Conservation (phyloP, 2,113 vertebrate species). For the Caranx melampygus region DNA sequence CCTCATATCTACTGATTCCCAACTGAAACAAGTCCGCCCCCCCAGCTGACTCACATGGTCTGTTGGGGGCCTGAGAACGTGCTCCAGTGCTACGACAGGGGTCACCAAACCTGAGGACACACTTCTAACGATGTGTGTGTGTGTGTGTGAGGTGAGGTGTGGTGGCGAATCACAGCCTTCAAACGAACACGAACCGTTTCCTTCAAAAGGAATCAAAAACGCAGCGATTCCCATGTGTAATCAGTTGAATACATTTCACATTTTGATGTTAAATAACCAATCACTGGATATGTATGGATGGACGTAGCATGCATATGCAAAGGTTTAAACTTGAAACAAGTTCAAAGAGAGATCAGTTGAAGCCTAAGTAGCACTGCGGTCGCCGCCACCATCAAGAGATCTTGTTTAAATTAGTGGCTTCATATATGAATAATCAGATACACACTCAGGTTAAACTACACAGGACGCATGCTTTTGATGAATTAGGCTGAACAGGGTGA, state of each 20-base stretch:
- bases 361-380: conserved; percentile 26
- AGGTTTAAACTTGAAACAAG: conserved; percentile 58
- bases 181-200: conserved; percentile 61
- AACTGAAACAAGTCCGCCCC: conserved; percentile 42
- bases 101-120: conserved; percentile 67
- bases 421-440: conserved; percentile 35
- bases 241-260: conserved; percentile 71
- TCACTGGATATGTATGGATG: conserved; percentile 42
- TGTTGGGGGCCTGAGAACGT: conserved; percentile 72
- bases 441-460: conserved; percentile 20
- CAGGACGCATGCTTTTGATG: conserved; percentile 6
- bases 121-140: conserved; percentile 34
- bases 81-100: conserved; percentile 59
- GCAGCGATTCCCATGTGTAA: conserved; percentile 50
- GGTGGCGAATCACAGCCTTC: conserved; percentile 51
- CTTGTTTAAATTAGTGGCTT: conserved; percentile 31
- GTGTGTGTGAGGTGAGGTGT: conserved; percentile 5
- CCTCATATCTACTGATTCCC: conserved; percentile 59
- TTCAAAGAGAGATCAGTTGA: conserved; percentile 65
- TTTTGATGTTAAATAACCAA: conserved; percentile 71
- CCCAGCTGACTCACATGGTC: conserved; percentile 49
- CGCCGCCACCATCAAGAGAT: conserved; percentile 43
- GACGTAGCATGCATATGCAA: conserved; percentile 68
- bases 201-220: conserved; percentile 69
- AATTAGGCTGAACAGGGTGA: not conserved